phyloP scores from a whole-genome alignment of 1,140 invertebrate species.

The Halyomorpha halys region DNA sequence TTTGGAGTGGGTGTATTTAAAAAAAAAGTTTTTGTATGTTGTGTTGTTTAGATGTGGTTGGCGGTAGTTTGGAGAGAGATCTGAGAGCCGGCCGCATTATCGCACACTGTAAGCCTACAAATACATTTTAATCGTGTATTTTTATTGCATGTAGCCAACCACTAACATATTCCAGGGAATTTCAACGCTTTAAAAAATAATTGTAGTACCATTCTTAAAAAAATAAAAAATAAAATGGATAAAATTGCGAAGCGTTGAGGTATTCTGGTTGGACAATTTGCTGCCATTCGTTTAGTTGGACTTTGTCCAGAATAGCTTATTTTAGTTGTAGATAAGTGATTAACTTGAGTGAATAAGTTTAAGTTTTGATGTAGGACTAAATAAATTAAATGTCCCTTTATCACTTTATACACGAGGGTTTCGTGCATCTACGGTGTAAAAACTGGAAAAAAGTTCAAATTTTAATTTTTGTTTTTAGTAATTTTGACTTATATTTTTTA shows the following conservation, averaged over 20 bases:
- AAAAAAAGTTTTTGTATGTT: slow-evolving; percentile 5
- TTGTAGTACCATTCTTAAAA: not conserved
- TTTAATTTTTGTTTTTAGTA: too few species aligned
- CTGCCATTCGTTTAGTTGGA: not conserved
- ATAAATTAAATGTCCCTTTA: too few species aligned
- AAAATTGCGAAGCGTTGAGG: not conserved
- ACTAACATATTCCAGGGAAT: slow-evolving; percentile 1
- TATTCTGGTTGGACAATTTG: not conserved
- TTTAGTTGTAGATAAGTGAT: not conserved
- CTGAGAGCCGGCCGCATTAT: not conserved
- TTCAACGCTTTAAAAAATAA: not conserved
- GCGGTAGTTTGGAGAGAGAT: slow-evolving; percentile 22
- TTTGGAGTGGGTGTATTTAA: not conserved
- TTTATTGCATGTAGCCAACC: slow-evolving; percentile 18
- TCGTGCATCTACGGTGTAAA: too few species aligned
- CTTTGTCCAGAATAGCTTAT: not conserved
- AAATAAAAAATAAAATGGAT: not conserved
- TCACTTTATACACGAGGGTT: too few species aligned
- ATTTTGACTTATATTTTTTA: too few species aligned
- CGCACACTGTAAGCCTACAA: slow-evolving; percentile 1
- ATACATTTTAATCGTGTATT: slow-evolving; percentile 1
- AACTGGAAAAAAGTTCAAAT: too few species aligned
- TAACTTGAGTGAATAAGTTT: not conserved
- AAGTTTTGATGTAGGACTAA: not conserved
- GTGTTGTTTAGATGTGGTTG: slow-evolving; percentile 26